phyloP scores from a whole-genome alignment of 2,888 invertebrate genomes.

The Lasioglossum lativentre region DNA sequence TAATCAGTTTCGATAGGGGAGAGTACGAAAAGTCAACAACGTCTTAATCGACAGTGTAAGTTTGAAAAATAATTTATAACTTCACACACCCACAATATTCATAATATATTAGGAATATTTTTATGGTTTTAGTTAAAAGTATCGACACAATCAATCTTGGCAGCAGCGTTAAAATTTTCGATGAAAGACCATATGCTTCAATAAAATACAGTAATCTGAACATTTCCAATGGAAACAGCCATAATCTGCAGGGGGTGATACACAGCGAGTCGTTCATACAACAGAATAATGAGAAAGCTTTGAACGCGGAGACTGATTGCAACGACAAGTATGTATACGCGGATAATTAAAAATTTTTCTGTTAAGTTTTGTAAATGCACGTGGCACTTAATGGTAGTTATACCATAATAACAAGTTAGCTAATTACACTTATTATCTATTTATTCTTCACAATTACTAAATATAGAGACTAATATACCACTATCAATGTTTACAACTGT shows the following conservation, averaged over 20 bases:
- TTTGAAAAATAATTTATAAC: neutral
- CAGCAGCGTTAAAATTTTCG: conserved; percentile 87
- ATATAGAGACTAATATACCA: neutral
- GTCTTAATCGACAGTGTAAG: neutral
- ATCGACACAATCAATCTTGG: conserved; percentile 86
- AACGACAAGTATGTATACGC: conserved; percentile 28
- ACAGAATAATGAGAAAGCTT: neutral
- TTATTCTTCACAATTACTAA: neutral
- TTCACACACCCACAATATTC: too few species aligned
- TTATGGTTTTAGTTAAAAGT: conserved; percentile 68
- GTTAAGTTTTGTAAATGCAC: neutral
- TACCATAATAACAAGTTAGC: neutral
- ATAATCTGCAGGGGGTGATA: neutral
- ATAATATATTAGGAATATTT: neutral
- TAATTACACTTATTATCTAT: too few species aligned
- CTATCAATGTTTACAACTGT: neutral
- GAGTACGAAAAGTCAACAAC: neutral
- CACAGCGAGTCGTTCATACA: conserved; percentile 26
- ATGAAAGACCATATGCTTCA: conserved; percentile 74
- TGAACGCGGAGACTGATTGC: neutral
- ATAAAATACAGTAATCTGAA: conserved; percentile 26
- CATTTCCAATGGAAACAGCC: neutral
- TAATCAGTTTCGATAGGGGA: conserved; percentile 26
- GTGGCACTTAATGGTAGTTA: neutral
- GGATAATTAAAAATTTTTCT: neutral